These are phyloP conservation scores for Porites lutea DNA, from an alignment of 64 coral and sea anemone species.

Conservation along the genomic window DNA sequence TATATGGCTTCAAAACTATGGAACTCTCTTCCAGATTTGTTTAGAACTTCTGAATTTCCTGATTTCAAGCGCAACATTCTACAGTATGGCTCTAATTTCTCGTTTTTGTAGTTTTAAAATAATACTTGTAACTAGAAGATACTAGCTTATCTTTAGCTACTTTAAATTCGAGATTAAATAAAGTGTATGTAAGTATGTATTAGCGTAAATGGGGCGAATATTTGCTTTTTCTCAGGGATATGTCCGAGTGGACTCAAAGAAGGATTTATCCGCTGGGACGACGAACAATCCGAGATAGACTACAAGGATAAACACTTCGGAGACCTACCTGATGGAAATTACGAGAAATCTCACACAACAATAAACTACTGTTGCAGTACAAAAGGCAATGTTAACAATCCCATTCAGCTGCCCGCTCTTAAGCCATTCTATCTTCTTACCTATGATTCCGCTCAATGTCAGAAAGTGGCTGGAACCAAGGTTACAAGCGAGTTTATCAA, in stretches of 20 bases:
- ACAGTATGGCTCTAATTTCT: too few species aligned
- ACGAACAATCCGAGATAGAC: constrained; percentile 95
- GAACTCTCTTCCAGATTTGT: too few species aligned
- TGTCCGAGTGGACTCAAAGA: constrained; percentile 91
- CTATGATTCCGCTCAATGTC: constrained; percentile 93
- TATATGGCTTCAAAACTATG: too few species aligned
- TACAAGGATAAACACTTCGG: constrained; percentile 79
- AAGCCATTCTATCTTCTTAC: constrained; percentile 94
- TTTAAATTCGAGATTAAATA: too few species aligned
- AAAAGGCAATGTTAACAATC: constrained; percentile 93
- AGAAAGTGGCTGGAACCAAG: constrained; percentile 91
- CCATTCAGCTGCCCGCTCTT: constrained; percentile 91
- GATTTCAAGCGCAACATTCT: too few species aligned
- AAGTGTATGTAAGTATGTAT: background rate
- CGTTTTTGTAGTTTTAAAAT: too few species aligned
- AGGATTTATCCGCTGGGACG: constrained; percentile 97
- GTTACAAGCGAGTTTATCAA: constrained; percentile 95
- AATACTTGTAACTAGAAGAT: too few species aligned
- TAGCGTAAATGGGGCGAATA: background rate
- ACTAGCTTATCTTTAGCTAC: too few species aligned
- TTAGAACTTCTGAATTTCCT: too few species aligned
- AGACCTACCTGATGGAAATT: constrained; percentile 86
- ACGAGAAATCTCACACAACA: constrained; percentile 87
- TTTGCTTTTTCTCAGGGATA: constrained; percentile 48
- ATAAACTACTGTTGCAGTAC: constrained; percentile 99